Evolutionary conservation across 2,888 invertebrate genomes (phyloP).

Genomic region (Hymenopus coronatus): DNA sequence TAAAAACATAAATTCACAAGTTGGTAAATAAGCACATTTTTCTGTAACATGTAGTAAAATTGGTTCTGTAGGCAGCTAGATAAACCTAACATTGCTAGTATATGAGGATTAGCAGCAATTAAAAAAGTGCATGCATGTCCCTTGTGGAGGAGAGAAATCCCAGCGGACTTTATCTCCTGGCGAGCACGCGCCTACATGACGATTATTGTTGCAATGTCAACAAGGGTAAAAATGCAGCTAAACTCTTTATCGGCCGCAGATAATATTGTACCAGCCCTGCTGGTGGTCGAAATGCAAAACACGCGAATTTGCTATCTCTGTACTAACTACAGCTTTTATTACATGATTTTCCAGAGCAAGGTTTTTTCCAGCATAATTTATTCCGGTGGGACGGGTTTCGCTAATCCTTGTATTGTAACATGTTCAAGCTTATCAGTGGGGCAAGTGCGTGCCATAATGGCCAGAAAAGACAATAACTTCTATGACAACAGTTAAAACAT

Average conservation of each 20-base stretch:
- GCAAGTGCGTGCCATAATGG: neutral
- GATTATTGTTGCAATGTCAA: neutral
- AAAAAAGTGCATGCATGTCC: neutral
- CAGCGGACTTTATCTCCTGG: neutral
- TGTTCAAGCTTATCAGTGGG: neutral
- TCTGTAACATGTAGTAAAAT: too few species aligned
- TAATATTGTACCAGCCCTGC: neutral
- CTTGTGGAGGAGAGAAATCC: neutral
- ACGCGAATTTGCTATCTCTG: neutral
- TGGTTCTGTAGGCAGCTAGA: neutral
- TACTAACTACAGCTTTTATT: neutral
- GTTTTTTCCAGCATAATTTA: neutral
- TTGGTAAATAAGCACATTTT: too few species aligned
- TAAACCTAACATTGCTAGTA: neutral
- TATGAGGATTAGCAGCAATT: neutral
- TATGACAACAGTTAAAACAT: neutral
- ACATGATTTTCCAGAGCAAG: neutral
- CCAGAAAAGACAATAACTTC: neutral
- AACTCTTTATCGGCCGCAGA: neutral
- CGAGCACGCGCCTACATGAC: neutral
- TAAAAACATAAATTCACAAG: too few species aligned
- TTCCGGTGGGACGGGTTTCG: neutral
- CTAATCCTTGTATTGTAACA: neutral
- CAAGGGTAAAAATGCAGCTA: neutral
- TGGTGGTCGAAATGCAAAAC: neutral